phyloP scores from a whole-genome alignment of 30 jellyfish, hydroid and myxozoan species.

The Aurelia sp. region DNA sequence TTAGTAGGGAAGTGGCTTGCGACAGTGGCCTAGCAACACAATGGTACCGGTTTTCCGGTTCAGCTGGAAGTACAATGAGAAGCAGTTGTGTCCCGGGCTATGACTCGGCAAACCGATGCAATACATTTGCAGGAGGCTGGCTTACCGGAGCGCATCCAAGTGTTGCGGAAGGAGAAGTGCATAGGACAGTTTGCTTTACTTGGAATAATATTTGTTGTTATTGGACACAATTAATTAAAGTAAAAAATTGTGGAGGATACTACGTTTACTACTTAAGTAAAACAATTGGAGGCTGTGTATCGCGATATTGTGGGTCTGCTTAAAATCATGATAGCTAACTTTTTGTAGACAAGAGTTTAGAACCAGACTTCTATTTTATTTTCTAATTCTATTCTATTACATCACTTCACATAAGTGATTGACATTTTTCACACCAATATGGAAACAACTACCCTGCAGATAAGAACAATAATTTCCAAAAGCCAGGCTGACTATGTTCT shows the following conservation, averaged over 20 bases:
- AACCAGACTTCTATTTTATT: no score
- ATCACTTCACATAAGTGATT: no score
- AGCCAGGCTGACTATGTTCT: no score
- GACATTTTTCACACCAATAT: no score
- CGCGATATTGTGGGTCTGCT: neutral
- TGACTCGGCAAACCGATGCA: neutral
- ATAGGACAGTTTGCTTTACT: neutral
- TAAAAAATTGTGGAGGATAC: neutral
- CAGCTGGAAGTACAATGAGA: neutral
- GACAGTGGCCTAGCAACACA: neutral
- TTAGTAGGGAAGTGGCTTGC: neutral
- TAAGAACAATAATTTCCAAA: no score
- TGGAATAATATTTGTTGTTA: neutral
- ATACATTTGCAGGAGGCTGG: neutral
- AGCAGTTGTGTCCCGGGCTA: neutral
- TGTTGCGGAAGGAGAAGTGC: neutral
- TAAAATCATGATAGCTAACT: neutral
- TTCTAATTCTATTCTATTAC: no score
- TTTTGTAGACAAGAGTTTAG: no score
- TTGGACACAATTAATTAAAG: neutral
- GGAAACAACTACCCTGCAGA: no score
- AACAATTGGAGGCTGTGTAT: neutral
- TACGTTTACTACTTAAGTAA: neutral
- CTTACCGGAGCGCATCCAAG: constrained; percentile 1
- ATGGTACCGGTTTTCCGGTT: constrained; percentile 6